A percentile compares a stretch with the other conserved stretches of the same genome.
phyloP scores from a whole-genome alignment of 2,797 vertebrate genomes.

The Iguana delicatissima region DNA sequence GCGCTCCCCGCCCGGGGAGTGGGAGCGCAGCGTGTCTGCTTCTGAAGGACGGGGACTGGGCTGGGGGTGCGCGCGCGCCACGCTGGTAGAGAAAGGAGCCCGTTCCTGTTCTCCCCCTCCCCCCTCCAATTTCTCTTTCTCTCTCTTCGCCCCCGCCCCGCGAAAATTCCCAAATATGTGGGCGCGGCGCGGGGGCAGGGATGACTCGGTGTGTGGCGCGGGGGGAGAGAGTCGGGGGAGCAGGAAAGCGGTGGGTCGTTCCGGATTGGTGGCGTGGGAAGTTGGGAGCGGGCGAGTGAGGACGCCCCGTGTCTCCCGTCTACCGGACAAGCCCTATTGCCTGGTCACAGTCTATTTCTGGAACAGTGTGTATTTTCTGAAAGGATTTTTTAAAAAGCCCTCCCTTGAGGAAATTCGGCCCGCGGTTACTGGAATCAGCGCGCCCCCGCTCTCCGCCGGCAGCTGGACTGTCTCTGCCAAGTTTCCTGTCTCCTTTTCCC shows the following conservation, averaged over 20 bases:
- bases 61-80: not conserved
- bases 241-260: not conserved
- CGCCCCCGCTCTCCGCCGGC: not conserved
- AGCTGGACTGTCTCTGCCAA: no score
- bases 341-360: not conserved
- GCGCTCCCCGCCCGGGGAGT: no score
- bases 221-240: not conserved
- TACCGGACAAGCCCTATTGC: not conserved
- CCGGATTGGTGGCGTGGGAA: not conserved
- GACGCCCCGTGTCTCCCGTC: no score
- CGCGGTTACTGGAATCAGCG: not conserved
- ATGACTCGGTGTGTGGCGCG: no score
- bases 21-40: fast-evolving
- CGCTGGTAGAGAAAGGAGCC: not conserved
- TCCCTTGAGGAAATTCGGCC: not conserved
- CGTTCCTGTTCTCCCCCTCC: no score
- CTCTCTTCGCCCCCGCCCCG: not conserved
- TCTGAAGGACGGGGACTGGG: not conserved
- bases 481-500: not conserved
- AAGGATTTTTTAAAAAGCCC: not conserved
- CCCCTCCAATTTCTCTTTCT: no score
- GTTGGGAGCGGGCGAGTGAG: no score
- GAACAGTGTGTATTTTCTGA: no score
- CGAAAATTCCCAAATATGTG: no score
- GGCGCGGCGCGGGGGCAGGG: not conserved